Evolutionary conservation across 2,797 vertebrate species (phyloP).

Genomic region (Pantherophis vulpinus): DNA sequence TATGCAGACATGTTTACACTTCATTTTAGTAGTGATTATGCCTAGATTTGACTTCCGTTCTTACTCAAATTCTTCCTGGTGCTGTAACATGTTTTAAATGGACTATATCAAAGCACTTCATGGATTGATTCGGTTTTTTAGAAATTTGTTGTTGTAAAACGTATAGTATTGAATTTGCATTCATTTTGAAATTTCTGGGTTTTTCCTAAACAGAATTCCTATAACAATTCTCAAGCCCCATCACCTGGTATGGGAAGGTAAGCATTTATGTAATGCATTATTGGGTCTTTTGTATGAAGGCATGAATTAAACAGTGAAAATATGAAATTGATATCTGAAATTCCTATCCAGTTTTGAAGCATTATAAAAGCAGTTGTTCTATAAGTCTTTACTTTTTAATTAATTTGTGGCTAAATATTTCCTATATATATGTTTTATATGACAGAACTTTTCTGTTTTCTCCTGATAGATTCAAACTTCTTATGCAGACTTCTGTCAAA

Average conservation of each 20-base stretch:
- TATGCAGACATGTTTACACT: neutral
- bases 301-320: neutral
- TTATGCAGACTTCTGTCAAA: neutral
- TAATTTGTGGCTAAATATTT: neutral
- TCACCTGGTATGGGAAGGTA: constrained; percentile 98
- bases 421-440: neutral
- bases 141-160: neutral
- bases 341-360: neutral
- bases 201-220: constrained; percentile 84
- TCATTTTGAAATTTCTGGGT: constrained; percentile 4
- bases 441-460: neutral
- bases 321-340: neutral
- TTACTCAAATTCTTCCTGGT: neutral
- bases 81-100: neutral
- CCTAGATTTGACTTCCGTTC: neutral
- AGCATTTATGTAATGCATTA: constrained; percentile 50
- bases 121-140: neutral
- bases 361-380: neutral
- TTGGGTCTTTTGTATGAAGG: neutral
- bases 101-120: neutral
- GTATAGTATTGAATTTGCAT: neutral
- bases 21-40: neutral
- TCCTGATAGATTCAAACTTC: neutral
- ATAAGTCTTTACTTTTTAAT: neutral
- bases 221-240: constrained; percentile 96